Base-by-base conservation (phyloP, 2,113 vertebrate genomes). In the Lampris incognitus region DNA sequence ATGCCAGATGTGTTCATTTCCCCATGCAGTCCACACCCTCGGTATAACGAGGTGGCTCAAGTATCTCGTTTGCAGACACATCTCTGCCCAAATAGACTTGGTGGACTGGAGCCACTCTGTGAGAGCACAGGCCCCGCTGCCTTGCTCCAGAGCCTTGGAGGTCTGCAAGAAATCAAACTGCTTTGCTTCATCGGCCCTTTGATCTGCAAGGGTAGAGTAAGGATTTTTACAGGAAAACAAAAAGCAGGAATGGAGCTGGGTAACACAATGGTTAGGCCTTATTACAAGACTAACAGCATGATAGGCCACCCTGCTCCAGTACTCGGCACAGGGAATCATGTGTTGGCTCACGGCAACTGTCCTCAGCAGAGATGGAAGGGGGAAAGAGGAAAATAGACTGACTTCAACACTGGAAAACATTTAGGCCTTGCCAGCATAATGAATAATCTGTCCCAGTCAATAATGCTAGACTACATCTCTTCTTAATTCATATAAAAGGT, bases 401-500 rank as follows among this genome's bases (percentile, higher is more conserved):
- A 92, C 88, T 91, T 92, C 89, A 92, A 75, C 86, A 78, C 69
- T 90, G 89, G 90, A 89, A 90, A 78, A 87, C 84, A 92, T 91
- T 90, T 88, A 90, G 81, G 46, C 86, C 66, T 76, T 2, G 86
- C 90, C 90, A 91, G 88, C 85, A 72, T 83, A 85, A 88, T 89
- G 87, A 92, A 90, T 87, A 89, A 92, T 85, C 76, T 87, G 84
- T 92, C 89, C 87, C 79, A 77, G 72, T 89, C 70, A 84, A 85
- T 86, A 86, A 82, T 75, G 77, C 80, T 66, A 57, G 83, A 61
- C 68, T 65, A 68, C 72, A 76, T 44, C 6, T 48, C 48, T 78
- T 60, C 48, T 48, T 3, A 66, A 68, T 59, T 61, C 49, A 52
- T 84, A 48, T 74, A 64, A 58, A 51, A 57, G 58, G 69, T 76